Conservation (phyloP, 2,113 vertebrate genomes). For the Puntigrus tetrazona region DNA sequence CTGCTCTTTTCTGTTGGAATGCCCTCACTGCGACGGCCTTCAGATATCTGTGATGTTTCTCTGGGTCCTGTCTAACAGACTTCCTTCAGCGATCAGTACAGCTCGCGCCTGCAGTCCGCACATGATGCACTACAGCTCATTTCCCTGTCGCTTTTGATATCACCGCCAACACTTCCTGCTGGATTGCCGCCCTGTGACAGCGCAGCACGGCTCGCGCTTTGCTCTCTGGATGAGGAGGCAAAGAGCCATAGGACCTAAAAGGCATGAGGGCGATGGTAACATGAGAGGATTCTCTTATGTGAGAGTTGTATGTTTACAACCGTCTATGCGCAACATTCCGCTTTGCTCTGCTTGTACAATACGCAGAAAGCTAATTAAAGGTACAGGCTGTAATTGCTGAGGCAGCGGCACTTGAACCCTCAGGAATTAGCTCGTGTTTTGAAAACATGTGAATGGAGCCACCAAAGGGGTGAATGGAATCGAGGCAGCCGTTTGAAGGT, state of each 20-base stretch:
- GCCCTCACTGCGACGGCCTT: conserved; percentile 3
- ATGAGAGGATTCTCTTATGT: neutral
- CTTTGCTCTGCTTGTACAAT: conserved; percentile 25
- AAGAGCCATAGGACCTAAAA: conserved; percentile 25
- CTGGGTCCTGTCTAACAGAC: conserved; percentile 25
- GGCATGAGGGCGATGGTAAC: neutral
- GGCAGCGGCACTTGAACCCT: conserved; percentile 22
- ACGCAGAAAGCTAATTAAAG: conserved; percentile 11
- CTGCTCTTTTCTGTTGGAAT: conserved; percentile 35
- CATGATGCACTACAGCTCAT: conserved; percentile 21
- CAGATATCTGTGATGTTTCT: conserved; percentile 1
- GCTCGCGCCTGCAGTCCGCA: conserved; percentile 10
- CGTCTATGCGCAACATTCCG: neutral
- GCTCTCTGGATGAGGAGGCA: conserved; percentile 26
- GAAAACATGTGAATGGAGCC: conserved; percentile 28
- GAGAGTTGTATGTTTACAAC: conserved; percentile 20
- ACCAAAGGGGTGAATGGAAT: neutral
- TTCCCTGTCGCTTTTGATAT: conserved; percentile 34
- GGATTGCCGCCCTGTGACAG: conserved; percentile 17
- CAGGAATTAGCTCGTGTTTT: conserved; percentile 23
- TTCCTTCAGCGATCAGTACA: conserved; percentile 21
- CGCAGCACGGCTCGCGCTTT: neutral
- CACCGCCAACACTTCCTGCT: conserved; percentile 34
- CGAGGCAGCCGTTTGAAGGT: neutral
- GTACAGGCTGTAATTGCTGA: conserved; percentile 29